A percentile compares a stretch with the other conserved stretches of the same genome.
These are phyloP conservation scores for Portunus trituberculatus DNA, from an alignment of 1,140 invertebrate genomes.

Conservation along the genomic window DNA sequence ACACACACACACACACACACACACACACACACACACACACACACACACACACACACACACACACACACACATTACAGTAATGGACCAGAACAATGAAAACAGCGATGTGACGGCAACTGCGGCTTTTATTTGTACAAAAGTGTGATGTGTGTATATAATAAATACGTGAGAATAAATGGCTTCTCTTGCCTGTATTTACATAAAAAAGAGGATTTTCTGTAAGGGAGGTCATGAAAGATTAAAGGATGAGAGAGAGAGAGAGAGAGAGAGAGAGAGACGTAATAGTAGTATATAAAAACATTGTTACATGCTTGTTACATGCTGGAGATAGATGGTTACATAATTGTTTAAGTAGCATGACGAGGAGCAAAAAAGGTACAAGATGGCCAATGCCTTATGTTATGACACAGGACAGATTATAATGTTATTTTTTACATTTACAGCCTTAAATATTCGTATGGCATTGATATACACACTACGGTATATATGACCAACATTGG, in stretches of 20 bases:
- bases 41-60: constrained; percentile 32
- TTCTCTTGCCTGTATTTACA: constrained; percentile 13
- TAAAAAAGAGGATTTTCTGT: neutral
- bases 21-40: constrained; percentile 51
- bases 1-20: constrained; percentile 23
- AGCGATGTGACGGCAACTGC: neutral
- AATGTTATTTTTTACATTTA: neutral
- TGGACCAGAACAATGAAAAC: neutral
- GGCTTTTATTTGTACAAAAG: constrained; percentile 32
- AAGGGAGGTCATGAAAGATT: constrained; percentile 17
- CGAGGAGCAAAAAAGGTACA: no score
- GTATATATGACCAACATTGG: constrained; percentile 28
- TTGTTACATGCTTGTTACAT: no score
- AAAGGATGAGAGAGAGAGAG: neutral
- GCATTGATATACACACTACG: no score
- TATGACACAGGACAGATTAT: no score
- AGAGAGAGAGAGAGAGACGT: neutral
- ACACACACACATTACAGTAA: neutral
- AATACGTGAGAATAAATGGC: neutral
- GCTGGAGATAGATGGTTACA: no score
- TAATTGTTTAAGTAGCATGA: no score
- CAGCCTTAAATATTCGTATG: neutral
- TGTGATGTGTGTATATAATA: constrained; percentile 38
- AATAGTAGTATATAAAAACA: constrained; percentile 25
- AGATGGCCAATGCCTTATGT: no score